These are phyloP conservation scores for Montipora capricornis DNA, from an alignment of 64 coral and sea anemone species.

Conservation along the genomic window DNA sequence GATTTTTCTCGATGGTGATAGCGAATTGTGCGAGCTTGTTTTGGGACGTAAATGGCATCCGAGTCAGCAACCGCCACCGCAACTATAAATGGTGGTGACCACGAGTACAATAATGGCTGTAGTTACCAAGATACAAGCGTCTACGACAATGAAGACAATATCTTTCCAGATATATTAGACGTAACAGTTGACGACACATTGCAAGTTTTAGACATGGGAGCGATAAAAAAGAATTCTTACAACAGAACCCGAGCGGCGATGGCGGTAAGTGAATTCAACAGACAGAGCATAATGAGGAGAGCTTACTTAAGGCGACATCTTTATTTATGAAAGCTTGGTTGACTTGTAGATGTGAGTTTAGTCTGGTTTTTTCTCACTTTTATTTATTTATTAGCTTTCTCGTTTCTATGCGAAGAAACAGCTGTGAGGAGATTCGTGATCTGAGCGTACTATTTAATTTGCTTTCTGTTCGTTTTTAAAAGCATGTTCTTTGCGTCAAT, in stretches of 20 bases:
- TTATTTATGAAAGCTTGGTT: background rate
- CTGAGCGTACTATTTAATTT: background rate
- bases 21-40: background rate
- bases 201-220: constrained; percentile 62
- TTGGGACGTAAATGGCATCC: background rate
- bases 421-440: background rate
- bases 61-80: background rate
- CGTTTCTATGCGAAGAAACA: constrained; percentile 26
- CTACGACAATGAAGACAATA: constrained; percentile 17
- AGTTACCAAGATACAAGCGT: constrained; percentile 56
- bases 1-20: constrained; percentile 53
- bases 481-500: background rate
- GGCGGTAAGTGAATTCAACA: constrained; percentile 40
- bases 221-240: constrained; percentile 59
- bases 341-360: constrained; percentile 33
- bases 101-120: background rate
- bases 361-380: constrained; percentile 8
- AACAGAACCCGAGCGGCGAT: constrained; percentile 49
- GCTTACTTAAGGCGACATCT: background rate
- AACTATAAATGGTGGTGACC: constrained; percentile 32
- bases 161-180: constrained; percentile 50
- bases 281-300: background rate
- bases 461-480: background rate
- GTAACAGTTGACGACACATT: constrained; percentile 34
- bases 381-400: constrained; percentile 37